These are phyloP conservation scores for Calliopsis andreniformis DNA, from an alignment of 1,140 invertebrate species.

Conservation along the genomic window DNA sequence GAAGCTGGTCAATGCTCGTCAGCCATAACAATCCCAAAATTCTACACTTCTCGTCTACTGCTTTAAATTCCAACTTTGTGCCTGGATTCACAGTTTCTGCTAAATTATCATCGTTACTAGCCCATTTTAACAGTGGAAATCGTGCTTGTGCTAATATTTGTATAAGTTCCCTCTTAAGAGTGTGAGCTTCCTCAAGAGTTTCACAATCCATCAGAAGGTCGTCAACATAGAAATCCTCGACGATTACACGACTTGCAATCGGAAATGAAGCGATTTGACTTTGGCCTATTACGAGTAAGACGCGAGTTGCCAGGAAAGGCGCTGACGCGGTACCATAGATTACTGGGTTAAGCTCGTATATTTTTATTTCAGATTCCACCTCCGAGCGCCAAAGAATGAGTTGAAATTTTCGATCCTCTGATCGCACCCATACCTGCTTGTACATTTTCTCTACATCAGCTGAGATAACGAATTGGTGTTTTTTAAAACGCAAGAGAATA, in stretches of 20 bases:
- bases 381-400: slow-evolving; percentile 73
- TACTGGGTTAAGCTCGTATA: slow-evolving; percentile 64
- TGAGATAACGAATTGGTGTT: neutral
- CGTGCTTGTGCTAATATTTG: neutral
- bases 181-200: neutral
- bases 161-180: neutral
- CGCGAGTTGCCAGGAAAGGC: slow-evolving; percentile 71
- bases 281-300: slow-evolving; percentile 65
- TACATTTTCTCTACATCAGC: slow-evolving; percentile 72
- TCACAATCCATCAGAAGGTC: slow-evolving; percentile 32
- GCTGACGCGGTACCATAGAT: slow-evolving; percentile 70
- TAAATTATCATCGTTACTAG: neutral
- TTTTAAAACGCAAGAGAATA: slow-evolving; percentile 38
- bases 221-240: slow-evolving; percentile 79
- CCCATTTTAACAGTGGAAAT: slow-evolving; percentile 5
- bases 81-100: neutral
- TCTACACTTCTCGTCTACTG: neutral
- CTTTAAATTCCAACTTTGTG: too few relatives aligned
- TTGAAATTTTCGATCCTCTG: slow-evolving; percentile 66
- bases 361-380: slow-evolving; percentile 49
- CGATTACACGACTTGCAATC: slow-evolving; percentile 59
- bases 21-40: slow-evolving; percentile 8
- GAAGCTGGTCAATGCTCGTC: neutral
- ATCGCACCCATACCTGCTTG: slow-evolving; percentile 55
- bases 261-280: slow-evolving; percentile 60